A percentile compares a stretch with the other conserved stretches of the same genome.
Evolutionary conservation across 2,888 invertebrate species (phyloP).

Genomic region (Ophioninae sp.): DNA sequence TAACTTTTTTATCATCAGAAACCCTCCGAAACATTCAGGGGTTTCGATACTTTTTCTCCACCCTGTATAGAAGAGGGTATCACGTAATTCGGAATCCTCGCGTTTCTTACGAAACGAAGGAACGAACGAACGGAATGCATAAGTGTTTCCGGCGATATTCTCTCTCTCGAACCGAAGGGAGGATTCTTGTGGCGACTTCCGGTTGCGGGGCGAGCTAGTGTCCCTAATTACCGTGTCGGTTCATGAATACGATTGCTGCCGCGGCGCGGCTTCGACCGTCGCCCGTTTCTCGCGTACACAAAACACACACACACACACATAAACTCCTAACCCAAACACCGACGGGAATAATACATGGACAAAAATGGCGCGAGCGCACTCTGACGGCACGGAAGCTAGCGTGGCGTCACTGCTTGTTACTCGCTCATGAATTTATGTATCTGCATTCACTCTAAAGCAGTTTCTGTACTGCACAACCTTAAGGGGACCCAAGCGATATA

Average conservation of each 20-base stretch:
- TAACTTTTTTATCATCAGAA: no score
- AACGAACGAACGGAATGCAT: constrained; percentile 79
- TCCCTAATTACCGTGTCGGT: constrained; percentile 81
- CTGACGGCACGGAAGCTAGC: constrained; percentile 79
- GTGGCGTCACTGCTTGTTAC: constrained; percentile 81
- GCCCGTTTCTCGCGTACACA: constrained; percentile 34
- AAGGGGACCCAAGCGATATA: constrained; percentile 41
- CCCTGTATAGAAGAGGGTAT: no score
- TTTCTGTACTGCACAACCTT: constrained; percentile 65
- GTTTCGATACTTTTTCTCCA: no score
- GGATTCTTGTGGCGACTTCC: constrained; percentile 80
- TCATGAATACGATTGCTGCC: constrained; percentile 81
- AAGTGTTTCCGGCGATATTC: constrained; percentile 80
- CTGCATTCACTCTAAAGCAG: constrained; percentile 78
- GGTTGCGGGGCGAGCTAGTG: constrained; percentile 80
- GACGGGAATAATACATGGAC: constrained; percentile 7
- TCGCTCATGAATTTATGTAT: constrained; percentile 81
- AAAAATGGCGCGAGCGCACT: constrained; percentile 31
- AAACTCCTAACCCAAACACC: constrained; percentile 20
- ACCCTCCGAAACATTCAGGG: no score
- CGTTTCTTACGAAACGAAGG: constrained; percentile 69
- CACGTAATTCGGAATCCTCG: constrained; percentile 71
- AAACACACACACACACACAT: constrained; percentile 21
- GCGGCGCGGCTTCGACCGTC: constrained; percentile 54
- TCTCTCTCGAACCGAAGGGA: constrained; percentile 72